Conservation (phyloP, 2,797 vertebrate species). For the Pangasius macronema region DNA sequence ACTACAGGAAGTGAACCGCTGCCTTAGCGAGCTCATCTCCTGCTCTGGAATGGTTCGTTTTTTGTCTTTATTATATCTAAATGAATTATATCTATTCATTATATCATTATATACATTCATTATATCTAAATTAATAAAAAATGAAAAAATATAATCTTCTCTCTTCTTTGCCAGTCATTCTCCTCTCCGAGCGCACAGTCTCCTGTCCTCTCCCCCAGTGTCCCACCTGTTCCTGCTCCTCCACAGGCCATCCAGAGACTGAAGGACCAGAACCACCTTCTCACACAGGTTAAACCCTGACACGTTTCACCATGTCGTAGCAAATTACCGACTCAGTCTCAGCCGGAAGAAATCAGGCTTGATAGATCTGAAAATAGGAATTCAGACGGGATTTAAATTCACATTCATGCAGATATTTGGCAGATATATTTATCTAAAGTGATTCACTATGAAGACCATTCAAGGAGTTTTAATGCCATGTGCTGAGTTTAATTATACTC, state of each 20-base stretch:
- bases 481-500: background rate
- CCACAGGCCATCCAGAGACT: constrained; percentile 88
- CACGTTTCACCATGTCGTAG: background rate
- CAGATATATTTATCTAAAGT: background rate
- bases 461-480: background rate
- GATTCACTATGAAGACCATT: background rate
- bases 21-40: constrained; percentile 85
- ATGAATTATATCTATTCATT: too few species aligned
- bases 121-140: background rate
- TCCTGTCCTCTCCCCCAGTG: constrained; percentile 47
- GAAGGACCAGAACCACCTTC: constrained; percentile 94
- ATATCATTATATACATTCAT: too few species aligned
- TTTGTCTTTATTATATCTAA: background rate
- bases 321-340: background rate
- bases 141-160: background rate
- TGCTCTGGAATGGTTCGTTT: constrained; percentile 79
- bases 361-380: background rate
- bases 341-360: background rate
- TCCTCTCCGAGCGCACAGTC: constrained; percentile 59
- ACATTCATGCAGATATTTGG: background rate
- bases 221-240: constrained; percentile 68
- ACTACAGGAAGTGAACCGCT: constrained; percentile 88
- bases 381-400: background rate
- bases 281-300: constrained; percentile 82
- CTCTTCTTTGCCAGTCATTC: constrained; percentile 63